Conservation (phyloP, 2,888 invertebrate genomes). For the Exephanes ischioxanthus region DNA sequence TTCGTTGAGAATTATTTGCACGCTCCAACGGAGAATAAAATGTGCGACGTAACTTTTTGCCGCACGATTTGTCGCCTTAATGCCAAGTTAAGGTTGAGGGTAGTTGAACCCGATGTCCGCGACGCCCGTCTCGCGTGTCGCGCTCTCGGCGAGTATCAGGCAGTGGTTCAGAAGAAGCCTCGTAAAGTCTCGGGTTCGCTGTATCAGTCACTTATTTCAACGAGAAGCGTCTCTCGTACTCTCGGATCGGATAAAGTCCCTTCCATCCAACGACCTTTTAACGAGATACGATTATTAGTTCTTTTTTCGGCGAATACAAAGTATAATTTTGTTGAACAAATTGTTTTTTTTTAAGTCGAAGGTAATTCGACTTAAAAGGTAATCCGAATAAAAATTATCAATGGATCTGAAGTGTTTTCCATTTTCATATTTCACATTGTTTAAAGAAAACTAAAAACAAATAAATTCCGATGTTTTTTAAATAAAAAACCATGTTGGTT, state of each 20-base stretch:
- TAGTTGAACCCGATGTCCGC: constrained; percentile 51
- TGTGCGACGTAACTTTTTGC: constrained; percentile 21
- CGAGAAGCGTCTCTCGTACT: constrained; percentile 36
- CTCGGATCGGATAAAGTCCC: constrained; percentile 6
- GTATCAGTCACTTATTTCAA: constrained; percentile 45
- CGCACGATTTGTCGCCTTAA: constrained; percentile 26
- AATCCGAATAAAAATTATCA: too few species aligned
- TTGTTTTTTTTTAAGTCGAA: too few species aligned
- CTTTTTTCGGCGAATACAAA: too few species aligned
- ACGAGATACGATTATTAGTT: neutral
- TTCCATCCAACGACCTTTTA: neutral
- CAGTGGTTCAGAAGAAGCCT: constrained; percentile 43
- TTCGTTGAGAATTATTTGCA: constrained; percentile 27
- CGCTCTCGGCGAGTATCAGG: constrained; percentile 6
- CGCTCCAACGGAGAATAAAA: constrained; percentile 18
- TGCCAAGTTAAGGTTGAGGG: constrained; percentile 2
- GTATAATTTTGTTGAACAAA: too few species aligned
- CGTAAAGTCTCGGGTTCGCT: constrained; percentile 20
- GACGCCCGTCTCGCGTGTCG: constrained; percentile 41
- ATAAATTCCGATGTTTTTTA: too few species aligned
- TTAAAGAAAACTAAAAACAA: too few species aligned
- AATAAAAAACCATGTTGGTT: too few species aligned
- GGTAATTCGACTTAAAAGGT: too few species aligned
- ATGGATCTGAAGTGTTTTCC: too few species aligned
- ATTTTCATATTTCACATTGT: too few species aligned